Evolutionary conservation across 2,888 invertebrate genomes (phyloP), one percentile per base, ranked within the genome.

Genomic region (Hemicrepidius hirtus): DNA sequence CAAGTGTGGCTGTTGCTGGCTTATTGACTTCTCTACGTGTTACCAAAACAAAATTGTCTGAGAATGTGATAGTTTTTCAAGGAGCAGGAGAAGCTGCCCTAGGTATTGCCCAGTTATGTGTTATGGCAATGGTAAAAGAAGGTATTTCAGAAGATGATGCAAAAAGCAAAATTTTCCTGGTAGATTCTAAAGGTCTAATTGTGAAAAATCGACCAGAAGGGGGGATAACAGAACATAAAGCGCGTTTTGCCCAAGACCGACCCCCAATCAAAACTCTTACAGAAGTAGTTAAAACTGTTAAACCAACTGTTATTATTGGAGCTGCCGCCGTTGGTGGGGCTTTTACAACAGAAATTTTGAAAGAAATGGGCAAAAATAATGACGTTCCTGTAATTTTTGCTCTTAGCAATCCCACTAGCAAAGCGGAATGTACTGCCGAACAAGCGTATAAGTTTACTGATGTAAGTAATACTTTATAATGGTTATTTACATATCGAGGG

Each of bases 391-490:
- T 99, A 75, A 96, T 99, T 80, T 99, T 99, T 87, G 99, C 99
- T 10, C 91, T 99, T 55, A 98, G 98, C 85, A 99, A 99, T 89
- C 99, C 99, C 66, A 99, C 99, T 66, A 92, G 92, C 86, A 98
- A 98, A 88, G 97, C 99, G 0, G 99, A 99, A 87, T 99, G 99
- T 85, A 99, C 99, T n/a, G 99, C 99, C n/a, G 96, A 97, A 86
- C 91, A 97, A 81, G 99, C 98, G 3, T 99, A 98, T 87, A 90
- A 86, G 44, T 87, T 93, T 82, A 97, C 98, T 0, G 91, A 96
- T 75, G 97, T 96, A 83, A 86, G 88, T 83, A 16, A 18, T 37
- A 13, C 18, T 50, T n/a, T n/a, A n/a, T 50, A 6, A 9, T 32
- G 32, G 2, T 24, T 24, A 24, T 18, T n/a, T n/a, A n/a, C n/a